These are phyloP conservation scores for Heliconius eleuchia DNA, from an alignment of 1,140 invertebrate species.

Conservation along the genomic window DNA sequence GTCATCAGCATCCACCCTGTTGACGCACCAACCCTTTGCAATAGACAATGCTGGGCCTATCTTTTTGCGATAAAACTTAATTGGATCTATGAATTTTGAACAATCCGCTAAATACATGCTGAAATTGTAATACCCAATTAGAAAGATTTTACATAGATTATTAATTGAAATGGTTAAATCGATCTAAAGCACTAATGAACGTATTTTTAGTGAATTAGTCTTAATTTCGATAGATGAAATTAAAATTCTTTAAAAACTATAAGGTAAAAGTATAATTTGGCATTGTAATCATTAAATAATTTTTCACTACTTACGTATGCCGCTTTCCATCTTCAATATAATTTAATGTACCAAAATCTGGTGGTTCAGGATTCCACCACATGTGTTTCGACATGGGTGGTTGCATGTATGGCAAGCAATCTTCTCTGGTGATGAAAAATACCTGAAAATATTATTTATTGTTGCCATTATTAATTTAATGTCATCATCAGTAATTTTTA, in stretches of 20 bases:
- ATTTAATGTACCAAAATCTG: slow-evolving; percentile 54
- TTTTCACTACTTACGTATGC: slow-evolving; percentile 47
- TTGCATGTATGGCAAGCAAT: slow-evolving; percentile 58
- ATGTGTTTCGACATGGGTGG: slow-evolving; percentile 67
- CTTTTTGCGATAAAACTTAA: slow-evolving; percentile 68
- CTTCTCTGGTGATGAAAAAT: slow-evolving; percentile 66
- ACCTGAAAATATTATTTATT: slow-evolving; percentile 46
- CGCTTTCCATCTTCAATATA: slow-evolving; percentile 55
- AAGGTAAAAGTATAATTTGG: no score
- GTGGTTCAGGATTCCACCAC: slow-evolving; percentile 71
- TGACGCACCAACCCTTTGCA: slow-evolving; percentile 67
- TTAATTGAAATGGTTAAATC: background rate
- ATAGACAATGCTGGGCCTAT: slow-evolving; percentile 64
- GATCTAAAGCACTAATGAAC: no score
- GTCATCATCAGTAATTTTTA: no score
- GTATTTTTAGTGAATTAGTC: no score
- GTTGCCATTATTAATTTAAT: background rate
- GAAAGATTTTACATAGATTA: background rate
- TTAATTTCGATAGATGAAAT: no score
- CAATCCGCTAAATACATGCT: slow-evolving; percentile 62
- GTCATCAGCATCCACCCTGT: slow-evolving; percentile 62
- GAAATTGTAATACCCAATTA: slow-evolving; percentile 9
- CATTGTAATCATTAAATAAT: background rate
- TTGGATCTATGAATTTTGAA: slow-evolving; percentile 58
- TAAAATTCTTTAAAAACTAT: background rate